Evolutionary conservation across 2,113 vertebrate genomes (phyloP).

Genomic region (Tenebrosternarchus preto): DNA sequence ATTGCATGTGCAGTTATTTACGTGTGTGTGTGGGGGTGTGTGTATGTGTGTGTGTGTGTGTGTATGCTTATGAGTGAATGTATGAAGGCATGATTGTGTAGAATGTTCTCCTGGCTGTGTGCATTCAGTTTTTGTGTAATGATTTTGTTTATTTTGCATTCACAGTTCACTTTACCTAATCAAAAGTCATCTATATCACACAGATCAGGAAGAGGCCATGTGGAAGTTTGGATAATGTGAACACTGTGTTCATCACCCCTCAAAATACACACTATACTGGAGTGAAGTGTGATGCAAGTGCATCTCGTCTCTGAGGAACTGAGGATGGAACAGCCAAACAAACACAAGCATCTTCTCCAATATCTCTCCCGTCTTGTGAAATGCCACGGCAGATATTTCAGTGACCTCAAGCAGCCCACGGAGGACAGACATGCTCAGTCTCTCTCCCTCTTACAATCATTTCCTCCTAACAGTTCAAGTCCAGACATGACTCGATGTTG

Average conservation of each 20-base stretch:
- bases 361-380: constrained; percentile 47
- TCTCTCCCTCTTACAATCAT: constrained; percentile 11
- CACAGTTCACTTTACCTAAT: constrained; percentile 24
- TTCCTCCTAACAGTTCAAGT: constrained; percentile 7
- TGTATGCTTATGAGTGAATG: neutral
- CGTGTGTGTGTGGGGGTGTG: neutral
- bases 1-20: neutral
- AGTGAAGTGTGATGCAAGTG: constrained; percentile 26
- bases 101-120: neutral
- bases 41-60: neutral
- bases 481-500: constrained; percentile 12
- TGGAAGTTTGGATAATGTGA: constrained; percentile 42
- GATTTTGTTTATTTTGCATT: constrained; percentile 28
- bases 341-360: constrained; percentile 32
- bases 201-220: constrained; percentile 32
- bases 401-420: constrained; percentile 38
- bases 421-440: constrained; percentile 17
- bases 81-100: neutral
- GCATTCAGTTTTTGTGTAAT: neutral
- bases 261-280: constrained; percentile 34
- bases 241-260: constrained; percentile 29
- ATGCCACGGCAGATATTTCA: constrained; percentile 33
- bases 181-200: neutral
- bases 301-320: constrained; percentile 30
- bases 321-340: constrained; percentile 24